These are phyloP conservation scores for Platalea minor DNA, from an alignment of 2,797 vertebrate genomes.

Conservation along the genomic window DNA sequence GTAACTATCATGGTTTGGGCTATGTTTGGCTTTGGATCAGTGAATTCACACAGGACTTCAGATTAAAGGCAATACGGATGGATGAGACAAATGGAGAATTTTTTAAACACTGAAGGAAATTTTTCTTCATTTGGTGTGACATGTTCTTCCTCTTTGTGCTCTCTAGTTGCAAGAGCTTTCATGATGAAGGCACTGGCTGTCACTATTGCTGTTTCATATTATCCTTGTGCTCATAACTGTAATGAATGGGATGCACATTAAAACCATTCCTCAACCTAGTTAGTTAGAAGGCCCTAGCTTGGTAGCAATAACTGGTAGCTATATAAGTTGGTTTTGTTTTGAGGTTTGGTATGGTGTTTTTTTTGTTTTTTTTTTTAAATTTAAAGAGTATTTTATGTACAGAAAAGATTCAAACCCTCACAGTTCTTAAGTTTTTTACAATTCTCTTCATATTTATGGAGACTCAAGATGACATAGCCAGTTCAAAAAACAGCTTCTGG, in stretches of 20 bases:
- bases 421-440: neutral
- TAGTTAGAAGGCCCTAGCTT: neutral
- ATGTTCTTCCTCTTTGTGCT: slow-evolving; percentile 8
- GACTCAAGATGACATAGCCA: neutral
- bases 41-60: neutral
- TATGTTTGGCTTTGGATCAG: neutral
- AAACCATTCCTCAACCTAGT: slow-evolving; percentile 2
- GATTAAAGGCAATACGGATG: neutral
- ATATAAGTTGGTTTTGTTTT: neutral
- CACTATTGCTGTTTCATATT: slow-evolving; percentile 12
- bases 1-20: neutral
- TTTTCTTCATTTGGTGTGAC: slow-evolving; percentile 33
- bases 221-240: neutral
- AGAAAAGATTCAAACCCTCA: neutral
- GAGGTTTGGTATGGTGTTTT: neutral
- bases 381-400: neutral
- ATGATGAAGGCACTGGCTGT: slow-evolving; percentile 8
- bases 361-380: neutral
- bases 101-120: slow-evolving; percentile 1
- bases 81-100: neutral
- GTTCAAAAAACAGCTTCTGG: slow-evolving; percentile 31
- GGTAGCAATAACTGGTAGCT: neutral
- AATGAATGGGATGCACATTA: slow-evolving; percentile 22
- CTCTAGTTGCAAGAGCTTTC: neutral
- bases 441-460: slow-evolving; percentile 12